Percentiles rank a stretch among this genome's conserved stretches.
phyloP scores from a whole-genome alignment of 1,140 invertebrate genomes.

The Zophobas morio region DNA sequence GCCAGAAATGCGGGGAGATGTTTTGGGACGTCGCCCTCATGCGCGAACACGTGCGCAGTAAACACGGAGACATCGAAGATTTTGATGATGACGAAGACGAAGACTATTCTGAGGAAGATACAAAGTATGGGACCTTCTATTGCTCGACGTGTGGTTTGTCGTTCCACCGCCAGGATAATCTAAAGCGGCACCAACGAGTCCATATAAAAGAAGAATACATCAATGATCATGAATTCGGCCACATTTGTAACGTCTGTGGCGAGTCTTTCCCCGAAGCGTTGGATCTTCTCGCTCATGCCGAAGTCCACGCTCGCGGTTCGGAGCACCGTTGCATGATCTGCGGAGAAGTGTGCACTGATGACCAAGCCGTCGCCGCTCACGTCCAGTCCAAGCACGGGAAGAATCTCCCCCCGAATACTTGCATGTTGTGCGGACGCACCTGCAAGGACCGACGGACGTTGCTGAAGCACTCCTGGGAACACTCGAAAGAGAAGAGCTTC shows the following conservation, averaged over 20 bases:
- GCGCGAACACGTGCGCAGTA: constrained; percentile 74
- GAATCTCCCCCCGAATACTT: constrained; percentile 73
- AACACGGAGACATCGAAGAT: constrained; percentile 67
- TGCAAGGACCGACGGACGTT: constrained; percentile 79
- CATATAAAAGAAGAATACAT: constrained; percentile 66
- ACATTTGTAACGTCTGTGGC: constrained; percentile 83
- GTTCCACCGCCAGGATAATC: constrained; percentile 81
- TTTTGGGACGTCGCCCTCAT: constrained; percentile 81
- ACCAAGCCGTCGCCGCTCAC: constrained; percentile 72
- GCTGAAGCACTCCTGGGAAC: constrained; percentile 78
- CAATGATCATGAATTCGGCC: constrained; percentile 66
- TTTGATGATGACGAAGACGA: constrained; percentile 68
- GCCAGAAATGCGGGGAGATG: constrained; percentile 82
- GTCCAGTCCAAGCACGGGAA: constrained; percentile 72
- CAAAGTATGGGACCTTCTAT: constrained; percentile 80
- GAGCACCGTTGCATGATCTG: constrained; percentile 76
- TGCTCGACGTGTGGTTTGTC: constrained; percentile 83
- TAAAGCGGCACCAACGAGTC: constrained; percentile 77
- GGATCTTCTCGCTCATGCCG: constrained; percentile 82
- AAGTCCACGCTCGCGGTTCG: constrained; percentile 77
- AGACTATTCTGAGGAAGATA: constrained; percentile 74
- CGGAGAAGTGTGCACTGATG: constrained; percentile 74
- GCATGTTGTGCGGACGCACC: constrained; percentile 74
- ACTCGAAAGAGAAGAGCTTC: constrained; percentile 74
- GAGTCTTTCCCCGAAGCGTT: constrained; percentile 81